Base-by-base conservation (phyloP, 2,113 vertebrate species). In the Furnarius figulus region DNA sequence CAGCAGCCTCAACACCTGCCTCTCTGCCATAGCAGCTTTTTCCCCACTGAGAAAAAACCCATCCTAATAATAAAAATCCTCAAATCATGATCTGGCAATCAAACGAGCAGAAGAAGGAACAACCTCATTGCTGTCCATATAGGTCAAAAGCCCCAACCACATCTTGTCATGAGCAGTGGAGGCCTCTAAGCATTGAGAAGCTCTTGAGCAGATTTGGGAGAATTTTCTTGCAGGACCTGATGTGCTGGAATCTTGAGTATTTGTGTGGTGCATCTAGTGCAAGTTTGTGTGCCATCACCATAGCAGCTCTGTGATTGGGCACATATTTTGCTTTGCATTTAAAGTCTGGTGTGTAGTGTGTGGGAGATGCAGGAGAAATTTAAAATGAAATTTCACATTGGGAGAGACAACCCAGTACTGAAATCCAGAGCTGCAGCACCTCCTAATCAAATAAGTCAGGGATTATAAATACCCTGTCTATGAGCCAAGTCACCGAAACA, bases 31-130 rank as follows among this genome's bases (percentile, higher is more conserved):
- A 83, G 27, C 66, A 82, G 56, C 56, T 72, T 86, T 95, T 58
- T 22, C 19, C 9, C n/a, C 3, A 4, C 20, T 33, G 65, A 40
- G 35, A 55, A 42, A 68, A 78, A 79, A 35, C 3, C 10, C 23
- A 71, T 6, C 63, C 49, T 55, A 80, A 6, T 73, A 68, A 92
- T 75, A 81, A 94, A 89, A 89, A 65, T 12, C 66, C 49, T 85
- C 62, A 66, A 77, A 70, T 90, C 17, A 27, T 11, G 17, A 56
- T 62, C 71, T 2, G 25, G 37, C 78, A 80, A 83, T 62, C 49
- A 63, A 93, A 40, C 11, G 28, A 70, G 33, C 40, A 59, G 24
- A 53, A 73, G 46, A 31, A 73, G 39, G 81, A 74, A 37, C 18
- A 0, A 59, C 35, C 35, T 87, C 47, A 65, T 94, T 61, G 35